Conservation (phyloP, 1,140 invertebrate species). For the Drosophila gunungcola region DNA sequence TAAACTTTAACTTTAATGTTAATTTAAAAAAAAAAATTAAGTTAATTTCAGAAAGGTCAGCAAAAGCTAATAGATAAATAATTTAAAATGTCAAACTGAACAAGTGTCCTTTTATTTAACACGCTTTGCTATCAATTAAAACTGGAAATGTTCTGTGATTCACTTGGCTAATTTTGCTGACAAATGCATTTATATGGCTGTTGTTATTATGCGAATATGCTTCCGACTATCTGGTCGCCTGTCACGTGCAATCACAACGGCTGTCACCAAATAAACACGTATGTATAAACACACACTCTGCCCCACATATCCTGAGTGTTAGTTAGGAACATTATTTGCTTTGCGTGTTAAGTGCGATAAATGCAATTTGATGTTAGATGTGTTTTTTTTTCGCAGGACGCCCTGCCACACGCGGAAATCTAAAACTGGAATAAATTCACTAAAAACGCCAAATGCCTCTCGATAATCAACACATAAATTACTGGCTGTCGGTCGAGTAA, state of each 20-base stretch:
- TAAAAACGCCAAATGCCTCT: slow-evolving; percentile 44
- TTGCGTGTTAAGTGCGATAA: slow-evolving; percentile 77
- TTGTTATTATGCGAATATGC: slow-evolving; percentile 9
- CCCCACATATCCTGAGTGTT: slow-evolving; percentile 11
- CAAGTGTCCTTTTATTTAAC: too few relatives aligned
- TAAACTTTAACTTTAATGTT: too few relatives aligned
- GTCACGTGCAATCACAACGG: slow-evolving; percentile 37
- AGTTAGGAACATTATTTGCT: slow-evolving; percentile 55
- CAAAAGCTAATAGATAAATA: neutral
- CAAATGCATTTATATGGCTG: slow-evolving; percentile 15
- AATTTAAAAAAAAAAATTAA: too few relatives aligned
- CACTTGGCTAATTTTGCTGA: slow-evolving; percentile 25
- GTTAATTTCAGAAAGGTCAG: too few relatives aligned
- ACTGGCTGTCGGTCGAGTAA: slow-evolving; percentile 47
- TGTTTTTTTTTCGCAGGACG: slow-evolving; percentile 25
- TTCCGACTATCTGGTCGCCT: slow-evolving; percentile 43
- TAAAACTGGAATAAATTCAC: slow-evolving; percentile 22
- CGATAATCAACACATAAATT: slow-evolving; percentile 78
- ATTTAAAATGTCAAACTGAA: too few relatives aligned
- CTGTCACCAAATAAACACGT: slow-evolving; percentile 48
- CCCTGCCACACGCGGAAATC: neutral
- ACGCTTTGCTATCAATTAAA: neutral
- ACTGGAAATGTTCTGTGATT: neutral
- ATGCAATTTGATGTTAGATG: slow-evolving; percentile 70
- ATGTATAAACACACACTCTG: slow-evolving; percentile 20